Conservation (phyloP, 2,797 vertebrate genomes). For the Corythornis leucogaster region DNA sequence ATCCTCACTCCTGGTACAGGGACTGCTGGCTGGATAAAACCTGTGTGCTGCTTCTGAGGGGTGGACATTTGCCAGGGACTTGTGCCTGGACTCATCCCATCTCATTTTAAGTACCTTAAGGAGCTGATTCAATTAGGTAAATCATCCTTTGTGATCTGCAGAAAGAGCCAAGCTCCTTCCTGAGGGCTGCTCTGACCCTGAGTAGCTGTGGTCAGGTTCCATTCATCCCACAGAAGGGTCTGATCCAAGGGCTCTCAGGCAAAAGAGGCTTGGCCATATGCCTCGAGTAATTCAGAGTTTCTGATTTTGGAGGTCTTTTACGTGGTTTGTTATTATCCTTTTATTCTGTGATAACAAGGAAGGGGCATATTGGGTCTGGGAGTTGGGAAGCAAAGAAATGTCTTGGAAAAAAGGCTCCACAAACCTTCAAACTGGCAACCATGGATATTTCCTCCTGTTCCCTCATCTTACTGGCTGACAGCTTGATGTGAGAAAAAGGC, state of each 20-base stretch:
- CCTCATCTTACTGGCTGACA: not conserved
- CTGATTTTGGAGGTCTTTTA: not conserved
- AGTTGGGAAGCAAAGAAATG: not conserved
- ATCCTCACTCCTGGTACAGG: not conserved
- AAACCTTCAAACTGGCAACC: not conserved
- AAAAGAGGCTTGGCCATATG: not conserved
- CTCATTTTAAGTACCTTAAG: not conserved
- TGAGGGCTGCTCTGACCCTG: not conserved
- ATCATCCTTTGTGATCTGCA: not conserved
- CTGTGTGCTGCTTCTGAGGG: not conserved
- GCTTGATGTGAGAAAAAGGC: not conserved
- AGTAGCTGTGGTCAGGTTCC: not conserved
- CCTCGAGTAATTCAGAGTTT: not conserved
- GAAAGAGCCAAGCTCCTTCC: not conserved
- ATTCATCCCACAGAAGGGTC: accelerated
- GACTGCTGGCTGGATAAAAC: not conserved
- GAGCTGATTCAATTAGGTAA: not conserved
- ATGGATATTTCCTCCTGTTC: not conserved
- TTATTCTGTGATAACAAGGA: not conserved
- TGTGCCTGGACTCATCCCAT: not conserved
- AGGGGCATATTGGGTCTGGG: not conserved
- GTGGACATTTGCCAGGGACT: not conserved
- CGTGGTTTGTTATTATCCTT: accelerated
- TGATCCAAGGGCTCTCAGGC: not conserved
- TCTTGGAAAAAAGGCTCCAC: not conserved